These are phyloP conservation scores for Bungarus multicinctus DNA, from an alignment of 2,113 vertebrate genomes.

Conservation along the genomic window DNA sequence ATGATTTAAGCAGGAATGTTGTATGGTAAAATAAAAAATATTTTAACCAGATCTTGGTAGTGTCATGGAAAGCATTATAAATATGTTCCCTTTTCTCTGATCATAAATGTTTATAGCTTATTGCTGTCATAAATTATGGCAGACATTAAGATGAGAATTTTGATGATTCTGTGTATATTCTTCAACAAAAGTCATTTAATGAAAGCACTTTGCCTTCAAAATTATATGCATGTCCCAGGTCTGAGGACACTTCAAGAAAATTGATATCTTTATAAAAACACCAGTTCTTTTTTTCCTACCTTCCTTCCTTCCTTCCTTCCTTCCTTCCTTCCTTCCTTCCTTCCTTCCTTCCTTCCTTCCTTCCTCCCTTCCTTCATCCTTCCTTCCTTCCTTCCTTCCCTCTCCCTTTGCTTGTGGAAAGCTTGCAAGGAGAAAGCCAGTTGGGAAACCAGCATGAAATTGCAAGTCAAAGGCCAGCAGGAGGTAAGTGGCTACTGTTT, in stretches of 20 bases:
- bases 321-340: no score
- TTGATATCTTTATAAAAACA: neutral
- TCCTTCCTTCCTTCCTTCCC: neutral
- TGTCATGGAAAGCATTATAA: neutral
- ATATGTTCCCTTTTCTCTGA: neutral
- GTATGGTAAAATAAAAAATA: neutral
- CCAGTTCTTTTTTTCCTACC: neutral
- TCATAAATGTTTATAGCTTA: neutral
- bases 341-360: neutral
- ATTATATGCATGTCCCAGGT: neutral
- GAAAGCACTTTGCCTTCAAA: neutral
- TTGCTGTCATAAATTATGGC: constrained; percentile 1
- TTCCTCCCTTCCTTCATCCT: neutral
- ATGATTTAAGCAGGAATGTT: neutral
- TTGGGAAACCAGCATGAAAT: neutral
- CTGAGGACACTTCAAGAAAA: neutral
- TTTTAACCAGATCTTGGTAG: neutral
- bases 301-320: no score
- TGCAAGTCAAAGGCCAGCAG: neutral
- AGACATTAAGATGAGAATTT: neutral
- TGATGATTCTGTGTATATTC: constrained; percentile 1
- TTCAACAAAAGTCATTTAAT: constrained; percentile 8
- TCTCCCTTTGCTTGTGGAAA: neutral
- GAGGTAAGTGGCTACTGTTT: neutral
- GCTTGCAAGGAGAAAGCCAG: neutral